Evolutionary conservation across 2,113 vertebrate genomes (phyloP).

Genomic region (Cacatua alba): DNA sequence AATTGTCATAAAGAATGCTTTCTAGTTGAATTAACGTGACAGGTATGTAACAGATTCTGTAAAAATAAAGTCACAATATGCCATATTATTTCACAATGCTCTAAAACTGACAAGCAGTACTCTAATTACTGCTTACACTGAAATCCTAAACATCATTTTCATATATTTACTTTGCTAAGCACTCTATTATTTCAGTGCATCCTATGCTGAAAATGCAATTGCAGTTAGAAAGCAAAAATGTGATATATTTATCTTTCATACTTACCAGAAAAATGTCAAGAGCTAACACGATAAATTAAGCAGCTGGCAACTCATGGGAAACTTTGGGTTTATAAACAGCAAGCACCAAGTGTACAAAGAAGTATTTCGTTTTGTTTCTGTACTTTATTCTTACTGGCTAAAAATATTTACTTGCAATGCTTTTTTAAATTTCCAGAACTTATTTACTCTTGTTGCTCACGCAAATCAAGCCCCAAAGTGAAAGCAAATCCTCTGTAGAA

Average conservation of each 20-base stretch:
- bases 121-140: constrained; percentile 63
- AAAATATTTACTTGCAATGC: neutral
- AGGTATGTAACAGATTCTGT: constrained; percentile 69
- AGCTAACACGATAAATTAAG: constrained; percentile 37
- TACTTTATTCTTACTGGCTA: neutral
- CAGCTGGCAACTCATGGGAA: neutral
- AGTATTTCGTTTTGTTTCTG: neutral
- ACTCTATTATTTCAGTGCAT: constrained; percentile 59
- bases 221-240: constrained; percentile 29
- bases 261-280: constrained; percentile 43
- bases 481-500: neutral
- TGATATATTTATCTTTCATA: constrained; percentile 56
- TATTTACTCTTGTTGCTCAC: neutral
- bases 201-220: constrained; percentile 35
- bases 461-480: neutral
- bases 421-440: neutral
- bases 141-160: constrained; percentile 66
- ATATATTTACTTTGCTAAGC: constrained; percentile 63
- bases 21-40: constrained; percentile 73
- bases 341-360: neutral
- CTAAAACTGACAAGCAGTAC: constrained; percentile 67
- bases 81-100: constrained; percentile 73
- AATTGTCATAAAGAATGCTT: constrained; percentile 74
- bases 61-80: constrained; percentile 77
- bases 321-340: neutral